A percentile compares a stretch with the other conserved stretches of the same genome.
Evolutionary conservation across 2,888 invertebrate species (phyloP).

Genomic region (Amorpha juglandis): DNA sequence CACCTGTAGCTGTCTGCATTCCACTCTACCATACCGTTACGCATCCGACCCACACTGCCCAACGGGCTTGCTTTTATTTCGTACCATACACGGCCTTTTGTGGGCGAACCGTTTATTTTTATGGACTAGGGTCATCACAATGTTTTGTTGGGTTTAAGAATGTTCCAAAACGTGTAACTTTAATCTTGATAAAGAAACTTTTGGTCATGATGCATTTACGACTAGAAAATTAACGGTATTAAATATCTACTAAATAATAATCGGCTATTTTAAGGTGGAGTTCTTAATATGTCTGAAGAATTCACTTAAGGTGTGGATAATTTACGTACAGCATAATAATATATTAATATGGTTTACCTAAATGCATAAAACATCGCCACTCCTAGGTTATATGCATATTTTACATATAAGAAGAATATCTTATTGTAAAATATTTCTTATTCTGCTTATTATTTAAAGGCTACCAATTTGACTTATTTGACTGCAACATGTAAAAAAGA

Average conservation of each 20-base stretch:
- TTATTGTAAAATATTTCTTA: background rate
- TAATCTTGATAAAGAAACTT: no score
- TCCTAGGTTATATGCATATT: background rate
- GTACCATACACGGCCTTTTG: conserved; percentile 16
- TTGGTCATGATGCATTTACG: no score
- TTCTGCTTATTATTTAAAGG: background rate
- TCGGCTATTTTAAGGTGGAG: background rate
- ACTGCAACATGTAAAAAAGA: no score
- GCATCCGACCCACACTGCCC: conserved; percentile 26
- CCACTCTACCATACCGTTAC: conserved; percentile 46
- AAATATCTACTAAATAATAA: no score
- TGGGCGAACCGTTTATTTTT: background rate
- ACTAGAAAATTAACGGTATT: no score
- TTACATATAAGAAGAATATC: background rate
- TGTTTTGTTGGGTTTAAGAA: conserved; percentile 2
- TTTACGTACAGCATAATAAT: background rate
- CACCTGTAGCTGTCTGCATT: conserved; percentile 51
- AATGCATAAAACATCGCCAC: background rate
- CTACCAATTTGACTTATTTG: no score
- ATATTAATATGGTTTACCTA: background rate
- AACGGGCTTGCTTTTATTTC: conserved; percentile 20
- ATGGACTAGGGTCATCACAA: background rate
- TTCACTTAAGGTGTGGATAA: background rate
- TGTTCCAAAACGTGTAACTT: no score
- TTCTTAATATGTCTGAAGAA: background rate